Conservation (phyloP, 2,888 invertebrate genomes). For the Polyploca ridens region DNA sequence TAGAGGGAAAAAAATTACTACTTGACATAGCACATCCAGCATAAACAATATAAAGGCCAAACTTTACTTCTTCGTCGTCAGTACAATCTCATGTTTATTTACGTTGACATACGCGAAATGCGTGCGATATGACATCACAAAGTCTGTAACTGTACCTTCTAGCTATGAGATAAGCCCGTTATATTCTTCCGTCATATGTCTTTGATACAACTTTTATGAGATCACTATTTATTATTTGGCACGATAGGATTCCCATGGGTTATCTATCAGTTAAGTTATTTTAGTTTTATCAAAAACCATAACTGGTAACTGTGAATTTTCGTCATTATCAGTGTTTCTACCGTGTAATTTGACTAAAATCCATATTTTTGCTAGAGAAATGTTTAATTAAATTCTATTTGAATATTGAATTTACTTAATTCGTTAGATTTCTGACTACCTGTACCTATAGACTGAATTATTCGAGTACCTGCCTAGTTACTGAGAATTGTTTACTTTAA, state of each 20-base stretch:
- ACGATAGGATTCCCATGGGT: neutral
- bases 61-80: neutral
- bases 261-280: neutral
- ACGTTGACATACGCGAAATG: conserved; percentile 32
- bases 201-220: conserved; percentile 1
- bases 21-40: neutral
- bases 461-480: too few relatives aligned
- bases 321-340: too few relatives aligned
- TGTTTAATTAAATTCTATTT: too few relatives aligned
- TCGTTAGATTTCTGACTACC: too few relatives aligned
- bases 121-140: conserved; percentile 27
- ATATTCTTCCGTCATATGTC: neutral
- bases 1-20: too few relatives aligned
- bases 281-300: neutral
- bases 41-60: neutral
- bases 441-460: too few relatives aligned
- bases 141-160: conserved; percentile 24
- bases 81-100: conserved; percentile 27
- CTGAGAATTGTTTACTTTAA: too few relatives aligned
- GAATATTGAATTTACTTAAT: too few relatives aligned
- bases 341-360: too few relatives aligned
- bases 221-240: neutral
- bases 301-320: too few relatives aligned
- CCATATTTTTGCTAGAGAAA: too few relatives aligned
- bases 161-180: neutral